Evolutionary conservation across 1,140 invertebrate species (phyloP).

Genomic region (Tribolium castaneum): DNA sequence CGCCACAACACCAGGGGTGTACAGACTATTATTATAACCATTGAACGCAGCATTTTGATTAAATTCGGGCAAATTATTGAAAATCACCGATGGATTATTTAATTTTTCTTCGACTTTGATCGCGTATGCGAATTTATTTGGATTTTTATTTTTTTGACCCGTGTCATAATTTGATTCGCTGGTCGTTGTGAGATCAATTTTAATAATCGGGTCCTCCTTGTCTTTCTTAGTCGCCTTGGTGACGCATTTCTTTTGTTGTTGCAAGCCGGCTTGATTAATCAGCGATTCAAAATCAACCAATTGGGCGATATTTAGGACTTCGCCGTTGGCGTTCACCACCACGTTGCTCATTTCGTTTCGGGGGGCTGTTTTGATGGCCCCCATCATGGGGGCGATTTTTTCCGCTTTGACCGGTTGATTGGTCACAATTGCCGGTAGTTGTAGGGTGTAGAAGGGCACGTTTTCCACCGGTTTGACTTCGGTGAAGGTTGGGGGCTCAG

Average conservation of each 20-base stretch:
- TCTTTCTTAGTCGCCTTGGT: constrained; percentile 43
- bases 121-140: constrained; percentile 43
- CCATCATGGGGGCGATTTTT: constrained; percentile 36
- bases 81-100: constrained; percentile 8
- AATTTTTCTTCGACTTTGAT: constrained; percentile 45
- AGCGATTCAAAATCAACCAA: constrained; percentile 55
- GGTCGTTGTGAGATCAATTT: constrained; percentile 56
- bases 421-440: constrained; percentile 47
- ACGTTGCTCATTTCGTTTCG: constrained; percentile 58
- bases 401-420: constrained; percentile 37
- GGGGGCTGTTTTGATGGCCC: constrained; percentile 40
- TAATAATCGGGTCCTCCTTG: constrained; percentile 48
- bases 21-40: constrained; percentile 13
- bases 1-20: constrained; percentile 12
- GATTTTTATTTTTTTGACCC: constrained; percentile 47
- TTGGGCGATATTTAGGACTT: constrained; percentile 59
- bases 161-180: constrained; percentile 42
- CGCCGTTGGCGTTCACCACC: constrained; percentile 58
- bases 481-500: constrained; percentile 39
- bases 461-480: constrained; percentile 39
- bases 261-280: constrained; percentile 44
- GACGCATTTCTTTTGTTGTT: constrained; percentile 43
- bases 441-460: constrained; percentile 50
- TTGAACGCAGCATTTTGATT: constrained; percentile 38
- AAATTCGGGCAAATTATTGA: constrained; percentile 32